Base-by-base conservation (phyloP, 2,797 vertebrate genomes). In the Enteromius mattozi region DNA sequence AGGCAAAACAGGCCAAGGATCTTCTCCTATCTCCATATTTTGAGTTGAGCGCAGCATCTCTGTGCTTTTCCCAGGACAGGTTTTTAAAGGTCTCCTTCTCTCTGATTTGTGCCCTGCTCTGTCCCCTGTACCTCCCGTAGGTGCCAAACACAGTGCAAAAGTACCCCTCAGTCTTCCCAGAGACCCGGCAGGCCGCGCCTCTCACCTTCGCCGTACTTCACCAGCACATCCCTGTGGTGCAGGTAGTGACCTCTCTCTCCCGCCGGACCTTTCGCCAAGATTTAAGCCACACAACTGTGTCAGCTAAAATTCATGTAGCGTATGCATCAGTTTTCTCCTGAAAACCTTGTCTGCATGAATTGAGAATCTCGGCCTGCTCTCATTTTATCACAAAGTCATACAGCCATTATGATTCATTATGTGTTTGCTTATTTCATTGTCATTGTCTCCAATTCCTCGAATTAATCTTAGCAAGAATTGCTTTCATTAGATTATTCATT, bases 161-260 rank as follows among this genome's bases (percentile, higher is more conserved):
- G 96, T 97, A 96, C 94, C 98, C 97, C 95, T 99, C 98, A 94
- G 96, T 99, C 94, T 98, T 98, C 94, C 97, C 97, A 4, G 98
- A 99, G 96, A 98, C 97, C 82, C 96, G 97, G 93, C 98, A 99
- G 95, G 98, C 97, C 96, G 99, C 98, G 90, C 96, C 98, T 91
- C 96, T 99, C 95, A 99, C 98, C 91, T 99, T 99, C 92, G 98
- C 98, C 91, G 97, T 99, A 94, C 97, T 99, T 90, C 98, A 99
- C 90, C 98, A 98, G 96, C 98, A 99, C 95, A 97, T 99, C 94
- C 98, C 98, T 90, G 97, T 99, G 95, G 97, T 98, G 94, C 98
- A 99, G 98, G 98, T 99, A 99, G 94, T 93, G 86, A 71, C 78
- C 63, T 78, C 90, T 87, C 92, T 82, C 77, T 27, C 83, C 84